A percentile compares a stretch with the other conserved stretches of the same genome.
Evolutionary conservation across 2,113 vertebrate species (phyloP).

Genomic region (Pteronura brasiliensis): DNA sequence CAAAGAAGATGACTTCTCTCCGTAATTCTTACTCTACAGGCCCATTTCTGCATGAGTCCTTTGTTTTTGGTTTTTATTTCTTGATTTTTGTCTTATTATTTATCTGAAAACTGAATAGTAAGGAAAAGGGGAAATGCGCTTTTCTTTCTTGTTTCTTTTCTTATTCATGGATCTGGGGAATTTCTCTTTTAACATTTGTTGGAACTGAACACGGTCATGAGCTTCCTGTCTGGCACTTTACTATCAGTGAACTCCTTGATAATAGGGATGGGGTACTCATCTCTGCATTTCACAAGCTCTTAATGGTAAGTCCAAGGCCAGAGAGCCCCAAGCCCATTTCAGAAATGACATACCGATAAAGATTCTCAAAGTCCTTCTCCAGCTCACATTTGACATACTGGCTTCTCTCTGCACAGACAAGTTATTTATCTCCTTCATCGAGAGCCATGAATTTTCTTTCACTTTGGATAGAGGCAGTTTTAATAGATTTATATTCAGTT

Average conservation of each 20-base stretch:
- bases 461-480: slow-evolving; percentile 22
- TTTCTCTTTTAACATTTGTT: neutral
- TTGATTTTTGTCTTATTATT: slow-evolving; percentile 33
- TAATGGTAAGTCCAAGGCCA: neutral
- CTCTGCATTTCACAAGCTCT: neutral
- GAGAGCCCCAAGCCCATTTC: neutral
- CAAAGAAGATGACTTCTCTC: neutral
- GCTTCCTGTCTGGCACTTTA: neutral
- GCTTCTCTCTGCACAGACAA: slow-evolving; percentile 1
- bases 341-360: neutral
- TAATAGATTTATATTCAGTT: slow-evolving; percentile 23
- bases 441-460: slow-evolving; percentile 34
- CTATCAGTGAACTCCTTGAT: neutral
- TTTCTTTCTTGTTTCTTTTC: slow-evolving; percentile 7
- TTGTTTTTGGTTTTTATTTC: neutral
- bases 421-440: slow-evolving; percentile 19
- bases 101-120: neutral
- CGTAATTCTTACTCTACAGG: neutral
- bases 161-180: neutral
- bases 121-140: neutral
- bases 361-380: neutral
- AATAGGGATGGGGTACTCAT: neutral
- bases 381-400: neutral
- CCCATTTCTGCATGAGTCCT: neutral
- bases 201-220: neutral